Evolutionary conservation across 2,113 vertebrate genomes (phyloP).

Genomic region (Coreoperca whiteheadi): DNA sequence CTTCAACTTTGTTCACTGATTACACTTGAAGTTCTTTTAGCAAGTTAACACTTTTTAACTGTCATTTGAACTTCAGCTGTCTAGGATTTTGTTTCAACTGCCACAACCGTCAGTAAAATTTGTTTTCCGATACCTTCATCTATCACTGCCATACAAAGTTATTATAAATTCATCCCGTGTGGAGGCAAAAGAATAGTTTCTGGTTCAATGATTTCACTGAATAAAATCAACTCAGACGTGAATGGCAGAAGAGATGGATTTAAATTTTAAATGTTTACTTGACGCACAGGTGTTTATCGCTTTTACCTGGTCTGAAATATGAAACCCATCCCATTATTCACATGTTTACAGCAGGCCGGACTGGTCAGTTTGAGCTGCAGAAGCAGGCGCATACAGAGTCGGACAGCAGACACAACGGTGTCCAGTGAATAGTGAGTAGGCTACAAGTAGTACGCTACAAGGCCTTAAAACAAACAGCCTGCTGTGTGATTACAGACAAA

Average conservation of each 20-base stretch:
- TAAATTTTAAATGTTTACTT: too few species aligned
- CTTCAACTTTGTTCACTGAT: too few species aligned
- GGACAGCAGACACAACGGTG: neutral
- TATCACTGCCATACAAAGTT: neutral
- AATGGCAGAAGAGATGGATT: neutral
- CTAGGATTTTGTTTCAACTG: too few species aligned
- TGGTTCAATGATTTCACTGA: neutral
- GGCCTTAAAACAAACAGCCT: neutral
- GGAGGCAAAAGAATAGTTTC: neutral
- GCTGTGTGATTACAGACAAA: neutral
- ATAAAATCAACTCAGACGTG: neutral
- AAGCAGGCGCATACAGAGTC: neutral
- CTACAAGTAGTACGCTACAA: neutral
- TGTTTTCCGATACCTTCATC: neutral
- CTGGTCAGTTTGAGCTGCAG: neutral
- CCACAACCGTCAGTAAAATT: neutral
- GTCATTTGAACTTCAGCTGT: too few species aligned
- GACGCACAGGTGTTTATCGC: neutral
- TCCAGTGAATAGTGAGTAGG: conserved; percentile 1
- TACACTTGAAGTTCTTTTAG: too few species aligned
- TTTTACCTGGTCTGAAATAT: neutral
- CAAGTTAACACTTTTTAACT: too few species aligned
- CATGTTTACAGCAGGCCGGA: neutral
- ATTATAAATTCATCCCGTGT: neutral
- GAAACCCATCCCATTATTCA: neutral